phyloP scores from a whole-genome alignment of 2,888 invertebrate genomes.

The Sericinus montela region DNA sequence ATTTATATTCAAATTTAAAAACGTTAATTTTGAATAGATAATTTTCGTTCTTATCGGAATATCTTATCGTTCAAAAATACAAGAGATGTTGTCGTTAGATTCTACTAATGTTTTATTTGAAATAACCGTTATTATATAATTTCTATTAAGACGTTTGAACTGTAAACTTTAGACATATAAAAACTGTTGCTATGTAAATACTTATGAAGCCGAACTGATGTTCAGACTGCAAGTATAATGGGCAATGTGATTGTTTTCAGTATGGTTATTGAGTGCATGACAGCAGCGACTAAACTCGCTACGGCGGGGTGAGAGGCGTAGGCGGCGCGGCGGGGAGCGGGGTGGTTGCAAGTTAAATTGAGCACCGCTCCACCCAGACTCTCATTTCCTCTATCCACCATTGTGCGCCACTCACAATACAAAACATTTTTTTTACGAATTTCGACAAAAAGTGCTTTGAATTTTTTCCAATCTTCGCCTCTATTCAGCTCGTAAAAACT shows the following conservation, averaged over 20 bases:
- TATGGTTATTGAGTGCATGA: conserved; percentile 49
- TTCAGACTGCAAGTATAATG: conserved; percentile 19
- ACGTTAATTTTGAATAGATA: no score
- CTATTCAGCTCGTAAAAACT: conserved; percentile 68
- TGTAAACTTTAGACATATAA: not conserved
- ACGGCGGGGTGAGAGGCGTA: conserved; percentile 7
- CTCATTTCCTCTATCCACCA: conserved; percentile 75
- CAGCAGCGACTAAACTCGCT: conserved; percentile 19
- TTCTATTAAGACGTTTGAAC: no score
- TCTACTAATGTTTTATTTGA: no score
- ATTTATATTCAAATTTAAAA: no score
- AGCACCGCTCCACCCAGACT: conserved; percentile 76
- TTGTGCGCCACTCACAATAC: conserved; percentile 76
- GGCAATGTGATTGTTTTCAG: conserved; percentile 35
- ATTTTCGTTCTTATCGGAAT: no score
- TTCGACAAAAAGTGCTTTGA: conserved; percentile 76
- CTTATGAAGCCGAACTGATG: conserved; percentile 16
- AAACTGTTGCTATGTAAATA: conserved; percentile 5
- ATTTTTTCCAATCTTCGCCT: conserved; percentile 76
- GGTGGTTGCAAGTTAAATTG: conserved; percentile 52
- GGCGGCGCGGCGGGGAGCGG: conserved; percentile 25
- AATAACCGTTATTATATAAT: no score
- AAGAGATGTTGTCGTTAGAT: no score
- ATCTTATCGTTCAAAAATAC: no score
- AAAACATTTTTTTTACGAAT: conserved; percentile 76